phyloP scores from a whole-genome alignment of 2,888 invertebrate species.

The Agrotis segetum region DNA sequence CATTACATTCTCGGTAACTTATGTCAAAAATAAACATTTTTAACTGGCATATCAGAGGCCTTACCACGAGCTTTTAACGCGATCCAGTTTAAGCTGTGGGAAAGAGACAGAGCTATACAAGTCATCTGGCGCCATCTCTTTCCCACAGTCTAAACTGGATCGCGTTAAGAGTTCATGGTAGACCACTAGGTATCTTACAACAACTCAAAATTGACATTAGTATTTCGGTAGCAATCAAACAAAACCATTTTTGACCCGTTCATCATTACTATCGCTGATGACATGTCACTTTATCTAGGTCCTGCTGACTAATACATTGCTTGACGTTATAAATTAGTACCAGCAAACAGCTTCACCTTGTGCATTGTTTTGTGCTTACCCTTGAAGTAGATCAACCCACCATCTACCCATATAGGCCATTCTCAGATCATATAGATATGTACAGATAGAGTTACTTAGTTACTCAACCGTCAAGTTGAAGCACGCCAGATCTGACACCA shows the following conservation, averaged over 20 bases:
- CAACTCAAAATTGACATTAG: not conserved
- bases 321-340: not conserved
- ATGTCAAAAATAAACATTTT: not conserved
- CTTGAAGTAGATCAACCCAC: slow-evolving; percentile 42
- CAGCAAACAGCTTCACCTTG: not conserved
- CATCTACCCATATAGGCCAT: slow-evolving; percentile 55
- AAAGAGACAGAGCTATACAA: no score
- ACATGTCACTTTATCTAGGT: not conserved
- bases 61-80: no score
- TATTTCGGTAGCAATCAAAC: not conserved
- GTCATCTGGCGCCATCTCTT: no score
- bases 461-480: slow-evolving; percentile 60
- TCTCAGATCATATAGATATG: slow-evolving; percentile 61
- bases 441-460: slow-evolving; percentile 55
- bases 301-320: not conserved
- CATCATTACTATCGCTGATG: not conserved
- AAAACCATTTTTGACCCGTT: not conserved
- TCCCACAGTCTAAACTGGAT: no score
- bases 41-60: not conserved
- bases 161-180: no score
- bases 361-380: slow-evolving; percentile 10
- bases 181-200: not conserved
- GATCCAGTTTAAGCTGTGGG: no score
- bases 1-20: not conserved
- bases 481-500: slow-evolving; percentile 61